These are phyloP conservation scores for Bufotes viridis DNA, from an alignment of 2,797 vertebrate genomes.

Conservation along the genomic window DNA sequence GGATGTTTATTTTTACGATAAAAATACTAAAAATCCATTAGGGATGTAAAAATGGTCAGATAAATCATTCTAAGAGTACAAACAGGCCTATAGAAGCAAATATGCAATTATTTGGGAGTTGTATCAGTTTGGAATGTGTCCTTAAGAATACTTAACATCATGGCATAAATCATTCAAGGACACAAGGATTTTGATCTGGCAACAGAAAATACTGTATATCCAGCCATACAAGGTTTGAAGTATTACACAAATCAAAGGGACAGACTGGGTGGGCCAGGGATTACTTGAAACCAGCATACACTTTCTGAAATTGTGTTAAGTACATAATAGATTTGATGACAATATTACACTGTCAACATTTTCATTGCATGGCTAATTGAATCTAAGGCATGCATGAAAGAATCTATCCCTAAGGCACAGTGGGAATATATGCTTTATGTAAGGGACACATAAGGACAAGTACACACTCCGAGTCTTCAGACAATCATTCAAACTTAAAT, in stretches of 20 bases:
- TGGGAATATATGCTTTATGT: slow-evolving; percentile 35
- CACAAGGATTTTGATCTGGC: neutral
- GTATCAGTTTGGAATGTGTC: slow-evolving; percentile 1
- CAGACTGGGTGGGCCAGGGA: slow-evolving; percentile 32
- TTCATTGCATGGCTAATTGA: slow-evolving; percentile 40
- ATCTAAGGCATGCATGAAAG: slow-evolving; percentile 15
- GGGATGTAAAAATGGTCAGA: neutral
- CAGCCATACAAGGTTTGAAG: slow-evolving; percentile 1
- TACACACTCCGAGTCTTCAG: neutral
- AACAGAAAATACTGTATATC: neutral
- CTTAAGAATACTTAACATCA: slow-evolving; percentile 12
- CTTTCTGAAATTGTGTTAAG: slow-evolving; percentile 44
- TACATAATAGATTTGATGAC: slow-evolving; percentile 43
- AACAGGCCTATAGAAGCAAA: neutral
- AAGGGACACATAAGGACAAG: slow-evolving; percentile 55
- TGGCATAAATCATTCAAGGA: slow-evolving; percentile 26
- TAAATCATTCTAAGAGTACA: neutral
- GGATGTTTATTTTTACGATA: slow-evolving; percentile 12
- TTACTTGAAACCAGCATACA: slow-evolving; percentile 7
- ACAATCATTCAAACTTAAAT: slow-evolving; percentile 34
- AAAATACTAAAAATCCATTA: slow-evolving; percentile 6
- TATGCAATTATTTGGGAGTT: slow-evolving; percentile 1
- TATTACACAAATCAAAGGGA: slow-evolving; percentile 9
- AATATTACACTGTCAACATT: slow-evolving; percentile 51
- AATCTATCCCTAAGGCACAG: slow-evolving; percentile 38